Evolutionary conservation across 2,113 vertebrate genomes (phyloP), one percentile per base, ranked within the genome.

Genomic region (Charadrius vociferus): DNA sequence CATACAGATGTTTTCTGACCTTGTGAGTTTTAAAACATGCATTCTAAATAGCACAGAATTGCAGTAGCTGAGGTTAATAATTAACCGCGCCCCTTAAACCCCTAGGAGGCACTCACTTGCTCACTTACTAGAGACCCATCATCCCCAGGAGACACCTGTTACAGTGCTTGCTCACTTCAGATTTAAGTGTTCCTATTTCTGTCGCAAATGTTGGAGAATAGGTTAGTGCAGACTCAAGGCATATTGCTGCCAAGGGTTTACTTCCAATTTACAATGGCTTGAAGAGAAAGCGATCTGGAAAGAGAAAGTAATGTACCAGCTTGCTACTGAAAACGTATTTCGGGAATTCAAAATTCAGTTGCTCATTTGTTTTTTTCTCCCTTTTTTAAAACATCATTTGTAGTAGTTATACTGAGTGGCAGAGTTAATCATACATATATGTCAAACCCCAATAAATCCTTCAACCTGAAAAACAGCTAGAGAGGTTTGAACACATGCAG

Each of bases 121-220:
- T 93, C 84, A 39, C 84, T 94, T 95, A 62, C 27, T 52, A 49
- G 56, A 96, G 89, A 91, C 43, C 61, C 73, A 65, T 84, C 62
- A 53, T 73, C 41, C 73, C 50, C 62, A 27, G 55, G 94, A 95
- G 81, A 75, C 58, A 95, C 59, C 78, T 93, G 81, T 91, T 95
- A 61, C 77, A 30, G 21, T 65, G 66, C 84, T 94, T 71, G 59
- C 80, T 90, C 78, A 75, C 84, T 91, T 91, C 58, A 93, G 87
- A 70, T 89, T 73, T 89, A 77, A 95, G 86, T 95, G 71, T 77
- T 97, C 86, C 78, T 95, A 94, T 95, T 97, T 96, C 81, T 94
- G 70, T 65, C 70, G 75, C 49, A 83, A 49, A 72, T 58, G 39
- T 41, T 93, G 58, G 86, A 89, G 77, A 86, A 79, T 19, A 88